Evolutionary conservation across 1,140 invertebrate genomes (phyloP).

Genomic region (Andricus grossulariae): DNA sequence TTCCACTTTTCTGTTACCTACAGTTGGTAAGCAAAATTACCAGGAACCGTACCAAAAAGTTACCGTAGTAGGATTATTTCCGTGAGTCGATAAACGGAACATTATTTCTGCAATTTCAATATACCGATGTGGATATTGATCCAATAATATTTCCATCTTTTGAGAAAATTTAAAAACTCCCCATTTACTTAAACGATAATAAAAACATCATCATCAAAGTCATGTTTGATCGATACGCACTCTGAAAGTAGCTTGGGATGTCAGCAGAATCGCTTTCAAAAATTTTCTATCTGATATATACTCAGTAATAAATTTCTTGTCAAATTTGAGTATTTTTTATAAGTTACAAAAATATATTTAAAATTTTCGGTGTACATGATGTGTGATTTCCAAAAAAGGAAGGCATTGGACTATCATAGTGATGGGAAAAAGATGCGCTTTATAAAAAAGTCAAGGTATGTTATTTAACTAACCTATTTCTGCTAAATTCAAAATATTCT

Average conservation of each 20-base stretch:
- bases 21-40: too few relatives aligned
- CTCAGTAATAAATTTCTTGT: background rate
- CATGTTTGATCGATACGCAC: conserved; percentile 24
- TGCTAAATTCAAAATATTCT: background rate
- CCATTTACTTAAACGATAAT: background rate
- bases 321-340: background rate
- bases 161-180: background rate
- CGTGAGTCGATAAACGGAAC: too few relatives aligned
- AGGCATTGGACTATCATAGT: conserved; percentile 4
- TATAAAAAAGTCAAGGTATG: conserved; percentile 9
- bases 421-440: conserved; percentile 6
- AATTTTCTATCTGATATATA: background rate
- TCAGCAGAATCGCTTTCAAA: background rate
- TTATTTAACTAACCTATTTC: background rate
- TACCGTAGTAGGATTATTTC: too few relatives aligned
- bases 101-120: too few relatives aligned
- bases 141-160: background rate
- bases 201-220: background rate
- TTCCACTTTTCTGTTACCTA: too few relatives aligned
- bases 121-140: background rate
- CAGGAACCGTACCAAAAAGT: too few relatives aligned
- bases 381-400: background rate
- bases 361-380: background rate
- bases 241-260: background rate
- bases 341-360: too few relatives aligned